Percentiles rank a stretch among this genome's conserved stretches.
Evolutionary conservation across 2,797 vertebrate species (phyloP).

Genomic region (Lemur catta): DNA sequence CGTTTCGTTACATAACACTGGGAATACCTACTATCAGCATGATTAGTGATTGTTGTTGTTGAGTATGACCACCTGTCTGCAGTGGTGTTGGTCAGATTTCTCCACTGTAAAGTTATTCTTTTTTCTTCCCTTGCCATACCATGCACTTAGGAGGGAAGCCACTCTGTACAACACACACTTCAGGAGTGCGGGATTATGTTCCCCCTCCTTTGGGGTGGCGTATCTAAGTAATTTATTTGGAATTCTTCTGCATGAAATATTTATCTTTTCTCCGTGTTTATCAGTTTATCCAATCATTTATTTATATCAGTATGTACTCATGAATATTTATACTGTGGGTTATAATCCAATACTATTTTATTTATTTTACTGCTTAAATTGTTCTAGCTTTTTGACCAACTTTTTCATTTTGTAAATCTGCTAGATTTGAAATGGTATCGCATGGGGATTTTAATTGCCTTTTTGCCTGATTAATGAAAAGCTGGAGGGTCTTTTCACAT

Average conservation of each 20-base stretch:
- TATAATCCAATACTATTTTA: background rate
- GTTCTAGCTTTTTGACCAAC: background rate
- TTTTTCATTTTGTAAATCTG: background rate
- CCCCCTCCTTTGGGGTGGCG: background rate
- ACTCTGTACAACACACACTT: background rate
- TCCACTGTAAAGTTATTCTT: background rate
- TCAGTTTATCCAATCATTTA: background rate
- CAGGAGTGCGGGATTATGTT: background rate
- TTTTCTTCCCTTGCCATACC: background rate
- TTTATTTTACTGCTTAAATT: background rate
- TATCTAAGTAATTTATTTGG: background rate
- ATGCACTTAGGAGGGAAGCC: background rate
- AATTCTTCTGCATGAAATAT: background rate
- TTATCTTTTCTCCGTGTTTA: background rate
- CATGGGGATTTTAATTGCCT: background rate
- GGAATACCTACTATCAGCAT: too few relatives aligned
- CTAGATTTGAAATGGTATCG: background rate
- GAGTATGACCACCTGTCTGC: background rate
- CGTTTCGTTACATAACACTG: background rate
- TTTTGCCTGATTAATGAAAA: background rate
- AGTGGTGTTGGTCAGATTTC: background rate
- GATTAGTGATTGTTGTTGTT: background rate
- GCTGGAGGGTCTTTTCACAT: background rate
- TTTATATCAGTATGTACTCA: background rate
- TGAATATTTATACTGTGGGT: background rate